These are phyloP conservation scores for Paramormyrops kingsleyae DNA, from an alignment of 2,113 vertebrate genomes.

Conservation along the genomic window DNA sequence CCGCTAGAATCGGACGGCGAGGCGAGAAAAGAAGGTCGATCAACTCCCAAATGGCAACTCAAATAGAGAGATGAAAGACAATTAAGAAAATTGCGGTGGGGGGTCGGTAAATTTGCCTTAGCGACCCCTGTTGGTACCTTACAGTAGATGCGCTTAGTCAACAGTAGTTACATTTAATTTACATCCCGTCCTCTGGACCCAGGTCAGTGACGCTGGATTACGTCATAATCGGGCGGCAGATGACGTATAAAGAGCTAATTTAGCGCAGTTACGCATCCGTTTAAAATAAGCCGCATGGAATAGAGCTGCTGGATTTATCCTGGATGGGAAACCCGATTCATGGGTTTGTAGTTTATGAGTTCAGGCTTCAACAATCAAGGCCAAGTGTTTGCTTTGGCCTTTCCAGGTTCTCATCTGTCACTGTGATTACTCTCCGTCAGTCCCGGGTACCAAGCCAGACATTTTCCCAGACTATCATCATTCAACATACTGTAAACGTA, in stretches of 20 bases:
- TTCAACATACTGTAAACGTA: neutral
- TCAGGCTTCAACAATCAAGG: neutral
- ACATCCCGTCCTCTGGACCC: neutral
- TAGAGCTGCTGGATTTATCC: neutral
- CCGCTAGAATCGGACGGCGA: neutral
- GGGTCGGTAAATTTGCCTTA: neutral
- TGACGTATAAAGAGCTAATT: neutral
- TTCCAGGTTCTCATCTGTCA: neutral
- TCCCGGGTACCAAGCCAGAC: neutral
- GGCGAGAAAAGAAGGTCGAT: neutral
- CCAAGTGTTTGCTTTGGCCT: neutral
- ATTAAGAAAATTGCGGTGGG: conserved; percentile 6
- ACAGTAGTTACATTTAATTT: neutral
- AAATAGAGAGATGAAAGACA: neutral
- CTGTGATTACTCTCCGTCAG: neutral
- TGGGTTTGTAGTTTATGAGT: neutral
- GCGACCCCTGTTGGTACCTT: neutral
- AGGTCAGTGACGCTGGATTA: neutral
- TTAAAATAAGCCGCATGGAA: neutral
- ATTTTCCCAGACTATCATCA: neutral
- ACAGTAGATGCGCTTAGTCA: neutral
- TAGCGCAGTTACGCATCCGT: neutral
- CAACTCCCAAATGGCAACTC: neutral
- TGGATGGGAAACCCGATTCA: neutral
- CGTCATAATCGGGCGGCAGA: neutral